Conservation (phyloP, 2,797 vertebrate species). For the Sebastes variabilis region DNA sequence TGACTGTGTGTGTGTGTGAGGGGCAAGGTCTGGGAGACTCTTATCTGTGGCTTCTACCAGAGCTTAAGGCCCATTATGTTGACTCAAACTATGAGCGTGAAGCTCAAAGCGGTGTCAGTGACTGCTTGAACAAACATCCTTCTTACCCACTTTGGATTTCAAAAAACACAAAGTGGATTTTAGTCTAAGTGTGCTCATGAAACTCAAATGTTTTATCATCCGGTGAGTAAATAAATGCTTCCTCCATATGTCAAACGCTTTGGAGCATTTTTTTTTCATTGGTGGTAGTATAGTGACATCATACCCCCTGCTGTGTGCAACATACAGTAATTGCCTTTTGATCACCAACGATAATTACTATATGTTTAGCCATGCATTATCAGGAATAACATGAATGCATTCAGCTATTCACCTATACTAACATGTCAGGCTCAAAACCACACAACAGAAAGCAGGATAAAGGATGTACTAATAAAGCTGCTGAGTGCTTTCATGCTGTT, state of each 20-base stretch:
- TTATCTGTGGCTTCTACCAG: conserved; percentile 54
- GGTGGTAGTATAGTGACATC: not conserved
- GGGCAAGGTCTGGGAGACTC: conserved; percentile 20
- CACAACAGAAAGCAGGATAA: conserved; percentile 1
- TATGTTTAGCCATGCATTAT: conserved; percentile 14
- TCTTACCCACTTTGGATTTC: conserved; percentile 43
- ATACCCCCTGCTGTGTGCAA: not conserved
- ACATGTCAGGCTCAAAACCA: not conserved
- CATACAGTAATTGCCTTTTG: conserved; percentile 29
- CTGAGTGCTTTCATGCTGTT: conserved; percentile 5
- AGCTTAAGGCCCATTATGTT: conserved; percentile 67
- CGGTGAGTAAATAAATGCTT: conserved; percentile 5
- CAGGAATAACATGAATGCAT: not conserved
- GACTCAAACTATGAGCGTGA: conserved; percentile 41
- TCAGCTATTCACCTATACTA: not conserved
- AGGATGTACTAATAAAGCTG: conserved; percentile 9
- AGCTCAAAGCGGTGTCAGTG: conserved; percentile 44
- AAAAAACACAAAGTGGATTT: conserved; percentile 38
- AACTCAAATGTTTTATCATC: conserved; percentile 38
- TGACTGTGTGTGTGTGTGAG: not conserved
- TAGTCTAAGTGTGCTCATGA: conserved; percentile 20
- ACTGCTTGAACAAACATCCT: conserved; percentile 56
- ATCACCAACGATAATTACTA: conserved; percentile 28
- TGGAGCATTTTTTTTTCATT: not conserved
- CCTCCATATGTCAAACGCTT: conserved; percentile 9